phyloP scores from a whole-genome alignment of 2,797 vertebrate species.

The Thalassophryne amazonica region DNA sequence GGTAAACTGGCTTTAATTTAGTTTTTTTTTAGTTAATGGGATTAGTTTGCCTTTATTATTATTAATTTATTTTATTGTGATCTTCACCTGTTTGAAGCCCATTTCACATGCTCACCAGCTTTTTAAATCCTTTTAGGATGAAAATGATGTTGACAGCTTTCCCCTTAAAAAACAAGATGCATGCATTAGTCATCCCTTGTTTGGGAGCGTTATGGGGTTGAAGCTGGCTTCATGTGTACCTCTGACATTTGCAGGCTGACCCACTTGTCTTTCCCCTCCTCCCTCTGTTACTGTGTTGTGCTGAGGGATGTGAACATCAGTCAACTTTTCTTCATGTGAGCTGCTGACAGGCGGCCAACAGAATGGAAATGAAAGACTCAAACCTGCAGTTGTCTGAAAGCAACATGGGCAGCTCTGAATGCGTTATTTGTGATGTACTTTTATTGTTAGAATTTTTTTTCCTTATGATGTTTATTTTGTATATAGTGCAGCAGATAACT shows the following conservation, averaged over 20 bases:
- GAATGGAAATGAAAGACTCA: neutral
- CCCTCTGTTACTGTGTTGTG: neutral
- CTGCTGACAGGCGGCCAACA: too few relatives aligned
- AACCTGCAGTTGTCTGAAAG: neutral
- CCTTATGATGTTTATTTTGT: too few relatives aligned
- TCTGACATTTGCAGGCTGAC: conserved; percentile 59
- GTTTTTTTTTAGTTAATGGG: too few relatives aligned
- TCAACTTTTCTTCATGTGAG: conserved; percentile 14
- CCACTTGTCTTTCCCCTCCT: conserved; percentile 35
- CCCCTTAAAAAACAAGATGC: neutral
- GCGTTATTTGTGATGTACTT: too few relatives aligned
- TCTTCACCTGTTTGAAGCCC: too few relatives aligned
- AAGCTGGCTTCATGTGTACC: conserved; percentile 33
- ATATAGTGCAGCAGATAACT: too few relatives aligned
- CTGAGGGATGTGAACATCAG: conserved; percentile 16
- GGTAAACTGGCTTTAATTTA: too few relatives aligned
- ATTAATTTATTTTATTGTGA: too few relatives aligned
- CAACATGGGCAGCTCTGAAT: too few relatives aligned
- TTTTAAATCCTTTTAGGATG: neutral
- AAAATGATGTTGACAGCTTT: conserved; percentile 2
- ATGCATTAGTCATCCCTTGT: neutral
- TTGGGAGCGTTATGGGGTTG: conserved; percentile 6
- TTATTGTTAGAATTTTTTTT: too few relatives aligned
- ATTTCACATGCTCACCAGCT: neutral
- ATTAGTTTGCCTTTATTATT: too few relatives aligned